phyloP scores from a whole-genome alignment of 2,888 invertebrate species.

The Megaustenia siamemsis region DNA sequence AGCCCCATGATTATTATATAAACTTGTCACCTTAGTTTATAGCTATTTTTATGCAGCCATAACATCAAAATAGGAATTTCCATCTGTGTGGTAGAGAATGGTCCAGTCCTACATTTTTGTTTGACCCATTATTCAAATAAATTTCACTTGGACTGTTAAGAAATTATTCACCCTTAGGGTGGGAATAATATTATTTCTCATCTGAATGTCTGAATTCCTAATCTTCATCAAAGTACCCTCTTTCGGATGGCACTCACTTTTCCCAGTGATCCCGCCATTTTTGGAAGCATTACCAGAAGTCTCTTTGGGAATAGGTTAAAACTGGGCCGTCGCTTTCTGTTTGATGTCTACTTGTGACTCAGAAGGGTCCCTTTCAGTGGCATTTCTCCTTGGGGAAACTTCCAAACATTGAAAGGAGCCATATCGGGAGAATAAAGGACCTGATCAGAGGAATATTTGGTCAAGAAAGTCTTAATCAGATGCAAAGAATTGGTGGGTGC shows the following conservation, averaged over 20 bases:
- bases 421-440: neutral
- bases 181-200: too few relatives aligned
- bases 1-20: too few relatives aligned
- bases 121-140: too few relatives aligned
- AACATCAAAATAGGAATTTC: too few relatives aligned
- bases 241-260: neutral
- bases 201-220: too few relatives aligned
- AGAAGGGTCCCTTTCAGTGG: neutral
- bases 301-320: neutral
- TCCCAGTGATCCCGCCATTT: neutral
- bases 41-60: too few relatives aligned
- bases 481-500: constrained; percentile 1
- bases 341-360: neutral
- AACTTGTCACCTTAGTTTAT: too few relatives aligned
- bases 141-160: too few relatives aligned
- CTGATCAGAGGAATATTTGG: neutral
- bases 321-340: neutral
- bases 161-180: too few relatives aligned
- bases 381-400: neutral
- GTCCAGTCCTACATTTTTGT: too few relatives aligned
- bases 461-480: constrained; percentile 15
- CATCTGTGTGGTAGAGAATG: too few relatives aligned
- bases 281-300: constrained; percentile 10
- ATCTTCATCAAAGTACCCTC: too few relatives aligned
- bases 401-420: neutral